phyloP scores from a whole-genome alignment of 2,113 vertebrate species.

The Pseudorasbora parva region DNA sequence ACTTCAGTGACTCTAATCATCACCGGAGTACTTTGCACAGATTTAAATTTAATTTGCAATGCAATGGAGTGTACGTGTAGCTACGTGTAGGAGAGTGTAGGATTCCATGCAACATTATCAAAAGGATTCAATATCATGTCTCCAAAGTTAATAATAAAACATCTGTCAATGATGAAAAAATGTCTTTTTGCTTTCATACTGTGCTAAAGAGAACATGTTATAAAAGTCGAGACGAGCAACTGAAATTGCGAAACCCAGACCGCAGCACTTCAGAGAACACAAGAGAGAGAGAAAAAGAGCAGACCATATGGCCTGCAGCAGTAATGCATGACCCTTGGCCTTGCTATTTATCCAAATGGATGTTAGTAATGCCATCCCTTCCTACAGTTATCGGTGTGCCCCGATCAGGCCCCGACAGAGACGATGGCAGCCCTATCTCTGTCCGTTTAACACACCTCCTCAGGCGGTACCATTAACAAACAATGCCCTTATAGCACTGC shows the following conservation, averaged over 20 bases:
- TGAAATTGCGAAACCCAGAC: constrained; percentile 33
- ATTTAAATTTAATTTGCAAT: constrained; percentile 57
- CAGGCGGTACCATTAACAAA: constrained; percentile 30
- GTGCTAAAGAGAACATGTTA: constrained; percentile 9
- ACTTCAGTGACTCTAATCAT: constrained; percentile 64
- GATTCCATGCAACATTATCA: constrained; percentile 70
- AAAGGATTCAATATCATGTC: constrained; percentile 63
- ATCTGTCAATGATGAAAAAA: constrained; percentile 61
- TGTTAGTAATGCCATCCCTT: constrained; percentile 8
- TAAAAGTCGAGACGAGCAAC: constrained; percentile 52
- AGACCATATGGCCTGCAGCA: constrained; percentile 8
- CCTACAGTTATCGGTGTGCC: not conserved
- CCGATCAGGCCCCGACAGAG: not conserved
- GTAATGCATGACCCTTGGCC: constrained; percentile 29
- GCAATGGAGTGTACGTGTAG: constrained; percentile 44
- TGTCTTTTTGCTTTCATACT: constrained; percentile 1
- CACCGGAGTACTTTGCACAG: constrained; percentile 61
- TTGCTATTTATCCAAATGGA: constrained; percentile 35
- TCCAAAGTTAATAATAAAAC: constrained; percentile 61
- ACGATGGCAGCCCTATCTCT: constrained; percentile 1
- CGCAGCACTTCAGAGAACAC: constrained; percentile 57
- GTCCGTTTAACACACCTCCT: constrained; percentile 19
- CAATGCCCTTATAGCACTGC: constrained; percentile 21
- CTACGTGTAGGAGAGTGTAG: constrained; percentile 37
- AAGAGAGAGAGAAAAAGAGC: not conserved